phyloP scores from a whole-genome alignment of 2,888 invertebrate species.

The Dasysyrphus albostriatus region DNA sequence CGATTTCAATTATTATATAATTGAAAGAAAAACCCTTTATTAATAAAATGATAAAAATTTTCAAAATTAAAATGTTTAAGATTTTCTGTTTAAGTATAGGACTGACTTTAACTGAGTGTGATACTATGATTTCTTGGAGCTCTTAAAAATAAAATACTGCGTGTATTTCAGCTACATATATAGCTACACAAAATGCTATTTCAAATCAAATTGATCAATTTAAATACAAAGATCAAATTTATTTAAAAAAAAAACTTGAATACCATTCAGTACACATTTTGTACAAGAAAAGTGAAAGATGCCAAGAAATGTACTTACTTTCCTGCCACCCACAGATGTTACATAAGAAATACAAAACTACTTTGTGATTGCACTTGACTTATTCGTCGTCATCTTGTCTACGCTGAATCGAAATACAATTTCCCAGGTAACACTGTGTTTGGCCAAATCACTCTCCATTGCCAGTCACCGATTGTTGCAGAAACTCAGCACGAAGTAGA shows the following conservation, averaged over 20 bases:
- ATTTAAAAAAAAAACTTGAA: background rate
- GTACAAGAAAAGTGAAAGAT: background rate
- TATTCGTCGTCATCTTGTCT: slow-evolving; percentile 42
- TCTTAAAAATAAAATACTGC: too few relatives aligned
- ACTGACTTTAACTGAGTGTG: too few relatives aligned
- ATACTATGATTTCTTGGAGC: too few relatives aligned
- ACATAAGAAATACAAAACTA: background rate
- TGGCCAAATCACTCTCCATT: slow-evolving; percentile 13
- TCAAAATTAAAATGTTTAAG: too few relatives aligned
- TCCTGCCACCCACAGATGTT: background rate
- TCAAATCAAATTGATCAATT: too few relatives aligned
- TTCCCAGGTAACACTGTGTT: background rate
- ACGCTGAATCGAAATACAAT: slow-evolving; percentile 7
- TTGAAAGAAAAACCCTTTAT: too few relatives aligned
- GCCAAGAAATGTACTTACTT: background rate
- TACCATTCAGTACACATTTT: background rate
- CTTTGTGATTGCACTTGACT: slow-evolving; percentile 9
- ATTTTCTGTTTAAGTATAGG: too few relatives aligned
- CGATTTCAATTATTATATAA: too few relatives aligned
- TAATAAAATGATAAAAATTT: too few relatives aligned
- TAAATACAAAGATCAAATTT: background rate
- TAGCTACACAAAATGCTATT: too few relatives aligned
- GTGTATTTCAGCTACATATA: too few relatives aligned
- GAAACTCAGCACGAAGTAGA: slow-evolving; percentile 46
- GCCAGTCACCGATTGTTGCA: background rate